phyloP scores from a whole-genome alignment of 2,888 invertebrate species.

The Sesia apiformis region DNA sequence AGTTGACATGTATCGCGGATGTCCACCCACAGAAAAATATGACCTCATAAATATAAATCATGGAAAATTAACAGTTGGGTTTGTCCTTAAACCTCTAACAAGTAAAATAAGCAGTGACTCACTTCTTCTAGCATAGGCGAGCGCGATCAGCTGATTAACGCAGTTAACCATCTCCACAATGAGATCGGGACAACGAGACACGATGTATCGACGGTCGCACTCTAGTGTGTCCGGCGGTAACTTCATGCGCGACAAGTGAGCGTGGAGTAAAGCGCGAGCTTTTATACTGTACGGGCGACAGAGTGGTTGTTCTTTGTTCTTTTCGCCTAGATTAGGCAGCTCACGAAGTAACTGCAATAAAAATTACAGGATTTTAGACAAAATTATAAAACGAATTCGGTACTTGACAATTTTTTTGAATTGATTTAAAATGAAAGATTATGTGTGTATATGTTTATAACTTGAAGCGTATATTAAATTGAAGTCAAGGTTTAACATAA shows the following conservation, averaged over 20 bases:
- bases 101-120: conserved; percentile 30
- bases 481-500: no score
- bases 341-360: conserved; percentile 86
- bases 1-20: no score
- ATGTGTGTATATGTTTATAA: no score
- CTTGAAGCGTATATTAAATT: no score
- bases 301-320: conserved; percentile 95
- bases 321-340: conserved; percentile 93
- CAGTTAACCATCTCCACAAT: conserved; percentile 98
- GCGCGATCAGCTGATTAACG: conserved; percentile 92
- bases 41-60: no score
- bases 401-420: no score
- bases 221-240: conserved; percentile 87
- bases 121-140: conserved; percentile 93
- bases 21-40: no score
- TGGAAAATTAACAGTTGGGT: no score
- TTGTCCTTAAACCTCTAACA: no score
- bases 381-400: no score
- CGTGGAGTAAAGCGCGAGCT: conserved; percentile 95
- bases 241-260: conserved; percentile 91
- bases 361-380: no score
- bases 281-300: conserved; percentile 94
- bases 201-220: conserved; percentile 86
- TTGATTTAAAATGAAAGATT: no score
- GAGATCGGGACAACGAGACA: conserved; percentile 94